Evolutionary conservation across 2,797 vertebrate genomes (phyloP), one percentile per base, ranked within the genome.

Genomic region (Hemitrygon akajei): DNA sequence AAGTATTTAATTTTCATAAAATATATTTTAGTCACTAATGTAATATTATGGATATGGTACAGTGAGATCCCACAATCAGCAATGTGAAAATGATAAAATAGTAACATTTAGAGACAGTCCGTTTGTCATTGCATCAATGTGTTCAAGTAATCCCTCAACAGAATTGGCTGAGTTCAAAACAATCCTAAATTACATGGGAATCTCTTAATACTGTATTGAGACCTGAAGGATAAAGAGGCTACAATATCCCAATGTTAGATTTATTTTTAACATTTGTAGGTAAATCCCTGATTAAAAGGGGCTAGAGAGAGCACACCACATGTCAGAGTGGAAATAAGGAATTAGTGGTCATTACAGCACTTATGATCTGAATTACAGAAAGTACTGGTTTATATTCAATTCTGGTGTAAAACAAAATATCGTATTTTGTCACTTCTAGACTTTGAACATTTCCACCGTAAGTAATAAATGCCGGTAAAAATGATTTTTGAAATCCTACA

Each of bases 321-420:
- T 89, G 86, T 89, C n/a, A 89, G 82, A n/a, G 86, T 25, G 86
- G 34, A 69, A 89, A 69, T 89, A 89, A 69, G n/a, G 86, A 89
- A 37, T 89, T 63, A 89, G 60, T 20, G 16, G 86, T 89, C 37
- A 89, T 89, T 89, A 20, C 7, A 20, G 34, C 63, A 34, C 56
- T 37, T 37, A 25, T 66, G 60, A 89, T 60, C 60, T 89, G 22
- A 89, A 69, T 89, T n/a, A 34, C 63, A 34, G n/a, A 89, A 89
- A 37, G 37, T 9, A 69, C 2, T 37, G 16, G 27, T 69, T 89
- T 89, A 89, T 37, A 89, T 20, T 11, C 47, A 37, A 37, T 22
- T 18, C 18, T 37, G n/a, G 18, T 22, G 6, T 66, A 63, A 34
- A 63, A 22, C 82, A 60, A 14, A 20, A 66, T 0, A 37, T 89